phyloP scores from a whole-genome alignment of 2,888 invertebrate species.

The Trissonchulus latispiculum region DNA sequence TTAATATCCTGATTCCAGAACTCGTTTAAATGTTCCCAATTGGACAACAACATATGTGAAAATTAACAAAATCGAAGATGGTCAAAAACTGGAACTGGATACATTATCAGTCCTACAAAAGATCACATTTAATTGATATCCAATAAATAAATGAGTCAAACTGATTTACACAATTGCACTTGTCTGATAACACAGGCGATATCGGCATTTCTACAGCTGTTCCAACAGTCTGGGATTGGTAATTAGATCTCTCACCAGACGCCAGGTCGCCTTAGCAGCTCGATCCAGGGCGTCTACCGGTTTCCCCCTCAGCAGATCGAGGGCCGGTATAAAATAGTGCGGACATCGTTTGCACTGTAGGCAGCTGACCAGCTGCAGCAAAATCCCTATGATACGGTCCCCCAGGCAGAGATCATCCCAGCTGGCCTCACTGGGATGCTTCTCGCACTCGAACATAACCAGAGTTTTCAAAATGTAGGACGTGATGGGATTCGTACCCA shows the following conservation, averaged over 20 bases:
- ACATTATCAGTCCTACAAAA: too few relatives aligned
- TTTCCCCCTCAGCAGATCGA: constrained; percentile 85
- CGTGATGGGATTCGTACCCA: constrained; percentile 69
- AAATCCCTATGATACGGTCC: constrained; percentile 60
- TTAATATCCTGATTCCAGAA: too few relatives aligned
- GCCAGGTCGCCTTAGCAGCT: constrained; percentile 85
- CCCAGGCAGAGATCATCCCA: constrained; percentile 86
- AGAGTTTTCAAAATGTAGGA: constrained; percentile 73
- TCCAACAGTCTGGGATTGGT: constrained; percentile 82
- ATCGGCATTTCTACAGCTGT: constrained; percentile 28
- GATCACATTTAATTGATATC: too few relatives aligned
- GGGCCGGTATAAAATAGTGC: constrained; percentile 82
- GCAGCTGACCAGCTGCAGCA: constrained; percentile 88
- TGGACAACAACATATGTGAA: too few relatives aligned
- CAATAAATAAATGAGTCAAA: too few relatives aligned
- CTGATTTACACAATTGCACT: too few relatives aligned
- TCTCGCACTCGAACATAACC: constrained; percentile 86
- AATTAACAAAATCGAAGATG: too few relatives aligned
- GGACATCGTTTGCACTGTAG: constrained; percentile 86
- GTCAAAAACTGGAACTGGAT: too few relatives aligned
- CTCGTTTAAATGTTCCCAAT: too few relatives aligned
- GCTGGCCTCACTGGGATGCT: constrained; percentile 80
- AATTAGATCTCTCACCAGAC: constrained; percentile 75
- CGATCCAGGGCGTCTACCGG: constrained; percentile 77
- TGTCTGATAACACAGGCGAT: too few relatives aligned